phyloP scores from a whole-genome alignment of 2,797 vertebrate genomes.

The Phrynocephalus vlangalii region DNA sequence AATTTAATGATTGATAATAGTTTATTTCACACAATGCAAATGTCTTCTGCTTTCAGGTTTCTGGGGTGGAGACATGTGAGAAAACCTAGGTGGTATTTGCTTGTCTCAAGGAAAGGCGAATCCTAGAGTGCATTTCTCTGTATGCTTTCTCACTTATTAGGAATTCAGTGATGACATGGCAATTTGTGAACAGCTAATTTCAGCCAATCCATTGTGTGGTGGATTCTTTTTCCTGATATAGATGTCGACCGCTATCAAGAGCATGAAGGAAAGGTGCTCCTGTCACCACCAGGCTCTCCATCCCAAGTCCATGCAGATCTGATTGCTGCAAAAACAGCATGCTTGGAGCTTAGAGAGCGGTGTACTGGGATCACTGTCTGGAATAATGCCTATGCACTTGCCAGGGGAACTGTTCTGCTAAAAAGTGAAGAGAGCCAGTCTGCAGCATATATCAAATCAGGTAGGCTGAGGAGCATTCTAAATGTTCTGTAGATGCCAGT shows the following conservation, averaged over 20 bases:
- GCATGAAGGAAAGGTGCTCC: slow-evolving; percentile 27
- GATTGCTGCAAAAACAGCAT: slow-evolving; percentile 37
- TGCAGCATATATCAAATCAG: slow-evolving; percentile 47
- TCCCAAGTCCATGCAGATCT: slow-evolving; percentile 39
- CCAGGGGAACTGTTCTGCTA: slow-evolving; percentile 32
- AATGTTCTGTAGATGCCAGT: background rate
- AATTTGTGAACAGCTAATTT: background rate
- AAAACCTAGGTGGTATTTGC: background rate
- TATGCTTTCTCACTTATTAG: background rate
- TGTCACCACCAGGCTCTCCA: slow-evolving; percentile 8
- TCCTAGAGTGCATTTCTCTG: background rate
- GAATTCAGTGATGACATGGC: background rate
- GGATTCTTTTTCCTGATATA: background rate
- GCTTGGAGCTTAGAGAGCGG: slow-evolving; percentile 27
- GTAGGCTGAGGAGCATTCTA: slow-evolving; percentile 10
- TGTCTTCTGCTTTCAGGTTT: background rate
- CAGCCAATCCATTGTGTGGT: background rate
- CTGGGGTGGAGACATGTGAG: background rate
- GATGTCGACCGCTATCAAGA: slow-evolving; percentile 41
- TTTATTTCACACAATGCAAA: background rate
- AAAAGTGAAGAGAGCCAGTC: slow-evolving; percentile 28
- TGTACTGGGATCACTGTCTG: slow-evolving; percentile 41
- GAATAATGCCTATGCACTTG: slow-evolving; percentile 39
- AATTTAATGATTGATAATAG: background rate
- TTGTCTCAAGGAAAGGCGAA: background rate